A percentile compares a stretch with the other conserved stretches of the same genome.
phyloP scores from a whole-genome alignment of 2,888 invertebrate genomes.

The Cephus sareptanus region DNA sequence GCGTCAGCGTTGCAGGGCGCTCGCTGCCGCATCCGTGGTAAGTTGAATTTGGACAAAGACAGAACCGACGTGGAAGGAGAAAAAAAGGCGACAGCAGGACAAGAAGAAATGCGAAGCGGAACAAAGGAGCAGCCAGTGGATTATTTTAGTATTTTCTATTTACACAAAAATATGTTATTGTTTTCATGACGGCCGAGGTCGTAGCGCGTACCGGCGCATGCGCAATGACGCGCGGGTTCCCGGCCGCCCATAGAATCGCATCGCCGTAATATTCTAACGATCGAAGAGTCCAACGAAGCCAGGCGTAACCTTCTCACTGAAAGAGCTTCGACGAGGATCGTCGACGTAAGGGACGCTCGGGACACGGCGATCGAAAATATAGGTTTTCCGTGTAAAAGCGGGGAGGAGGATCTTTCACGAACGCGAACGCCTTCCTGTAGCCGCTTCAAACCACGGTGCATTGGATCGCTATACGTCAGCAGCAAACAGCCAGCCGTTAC shows the following conservation, averaged over 20 bases:
- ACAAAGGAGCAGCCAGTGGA: background rate
- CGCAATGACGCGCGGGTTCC: background rate
- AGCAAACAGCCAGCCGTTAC: constrained; percentile 58
- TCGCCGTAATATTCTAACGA: background rate
- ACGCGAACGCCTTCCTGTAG: constrained; percentile 8
- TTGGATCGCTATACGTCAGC: constrained; percentile 47
- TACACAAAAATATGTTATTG: constrained; percentile 7
- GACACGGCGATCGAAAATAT: constrained; percentile 33
- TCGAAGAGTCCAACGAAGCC: background rate
- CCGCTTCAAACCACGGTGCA: constrained; percentile 14
- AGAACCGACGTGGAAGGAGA: background rate
- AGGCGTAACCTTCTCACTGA: background rate
- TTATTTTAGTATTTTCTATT: constrained; percentile 7
- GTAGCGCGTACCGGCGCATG: background rate
- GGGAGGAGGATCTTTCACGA: constrained; percentile 34
- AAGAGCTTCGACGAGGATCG: background rate
- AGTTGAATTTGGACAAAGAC: background rate
- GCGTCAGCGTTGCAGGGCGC: constrained; percentile 1
- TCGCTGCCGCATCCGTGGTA: background rate
- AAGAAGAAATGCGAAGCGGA: background rate
- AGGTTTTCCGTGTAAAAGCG: constrained; percentile 24
- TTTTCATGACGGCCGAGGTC: background rate
- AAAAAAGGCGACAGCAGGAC: background rate
- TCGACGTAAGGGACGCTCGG: constrained; percentile 21
- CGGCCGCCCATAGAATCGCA: background rate